These are phyloP conservation scores for Dendrocopos noguchii DNA, from an alignment of 2,113 vertebrate species.

Conservation along the genomic window DNA sequence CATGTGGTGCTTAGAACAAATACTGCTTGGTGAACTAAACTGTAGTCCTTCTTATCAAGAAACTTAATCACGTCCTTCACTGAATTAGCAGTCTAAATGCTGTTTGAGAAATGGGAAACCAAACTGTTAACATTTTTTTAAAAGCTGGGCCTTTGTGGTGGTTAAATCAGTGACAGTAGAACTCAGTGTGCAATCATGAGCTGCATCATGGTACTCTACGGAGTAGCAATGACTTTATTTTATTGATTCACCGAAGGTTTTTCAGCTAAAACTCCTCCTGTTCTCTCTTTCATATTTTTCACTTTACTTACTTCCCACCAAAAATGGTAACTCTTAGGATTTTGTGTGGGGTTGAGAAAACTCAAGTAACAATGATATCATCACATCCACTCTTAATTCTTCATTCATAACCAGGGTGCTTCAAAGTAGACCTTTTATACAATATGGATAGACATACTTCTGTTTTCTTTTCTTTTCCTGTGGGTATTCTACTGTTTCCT, in stretches of 20 bases:
- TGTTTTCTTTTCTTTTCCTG: neutral
- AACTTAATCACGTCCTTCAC: neutral
- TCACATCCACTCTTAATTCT: neutral
- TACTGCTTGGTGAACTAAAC: neutral
- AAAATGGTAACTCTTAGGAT: neutral
- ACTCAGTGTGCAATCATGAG: neutral
- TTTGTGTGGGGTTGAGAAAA: neutral
- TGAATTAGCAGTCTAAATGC: neutral
- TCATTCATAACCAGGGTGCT: neutral
- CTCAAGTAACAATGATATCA: neutral
- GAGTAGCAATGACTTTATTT: slow-evolving; percentile 8
- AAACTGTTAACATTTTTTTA: neutral
- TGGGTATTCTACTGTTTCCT: slow-evolving; percentile 28
- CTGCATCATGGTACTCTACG: neutral
- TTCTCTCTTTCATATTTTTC: neutral
- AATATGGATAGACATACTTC: neutral
- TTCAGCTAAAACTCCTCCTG: neutral
- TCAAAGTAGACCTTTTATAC: neutral
- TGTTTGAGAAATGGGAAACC: neutral
- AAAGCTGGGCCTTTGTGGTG: neutral
- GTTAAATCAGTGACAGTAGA: neutral
- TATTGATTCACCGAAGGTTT: neutral
- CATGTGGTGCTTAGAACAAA: neutral
- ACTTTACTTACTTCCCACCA: neutral
- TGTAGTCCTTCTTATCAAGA: neutral